A percentile compares a stretch with the other conserved stretches of the same genome.
phyloP scores from a whole-genome alignment of 2,888 invertebrate genomes.

The Eurois occulta region DNA sequence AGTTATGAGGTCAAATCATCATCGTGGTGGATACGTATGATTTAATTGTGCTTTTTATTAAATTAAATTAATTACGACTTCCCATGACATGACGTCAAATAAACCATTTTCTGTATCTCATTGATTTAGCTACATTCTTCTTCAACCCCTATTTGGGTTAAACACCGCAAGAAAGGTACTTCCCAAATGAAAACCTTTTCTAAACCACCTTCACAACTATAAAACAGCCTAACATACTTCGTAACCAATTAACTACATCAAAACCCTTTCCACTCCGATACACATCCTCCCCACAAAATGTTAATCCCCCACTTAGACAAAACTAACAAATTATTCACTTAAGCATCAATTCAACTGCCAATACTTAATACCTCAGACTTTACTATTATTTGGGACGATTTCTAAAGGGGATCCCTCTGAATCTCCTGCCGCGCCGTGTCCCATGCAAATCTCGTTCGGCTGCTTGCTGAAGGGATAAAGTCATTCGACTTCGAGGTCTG shows the following conservation, averaged over 20 bases:
- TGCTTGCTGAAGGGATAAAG: conserved; percentile 63
- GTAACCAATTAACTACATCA: conserved; percentile 6
- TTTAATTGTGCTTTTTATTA: not conserved
- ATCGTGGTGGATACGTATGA: not conserved
- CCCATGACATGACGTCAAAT: not conserved
- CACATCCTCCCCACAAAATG: not conserved
- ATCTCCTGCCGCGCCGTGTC: conserved; percentile 34
- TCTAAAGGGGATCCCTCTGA: conserved; percentile 30
- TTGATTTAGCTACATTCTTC: not conserved
- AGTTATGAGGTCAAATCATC: not conserved
- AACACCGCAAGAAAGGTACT: not conserved
- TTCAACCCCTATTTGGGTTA: not conserved
- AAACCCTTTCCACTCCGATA: not conserved
- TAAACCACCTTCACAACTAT: not conserved
- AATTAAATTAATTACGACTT: not conserved
- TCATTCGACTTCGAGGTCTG: conserved; percentile 47
- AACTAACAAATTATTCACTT: conserved; percentile 50
- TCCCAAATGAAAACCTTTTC: not conserved
- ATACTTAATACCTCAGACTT: conserved; percentile 43
- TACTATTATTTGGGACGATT: conserved; percentile 35
- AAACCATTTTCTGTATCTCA: not conserved
- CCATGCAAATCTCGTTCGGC: conserved; percentile 59
- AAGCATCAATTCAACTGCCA: conserved; percentile 26
- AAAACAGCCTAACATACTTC: not conserved
- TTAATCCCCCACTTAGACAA: conserved; percentile 13